Evolutionary conservation across 64 coral and sea anemone genomes (phyloP).

Genomic region (Stylophora pistillata): DNA sequence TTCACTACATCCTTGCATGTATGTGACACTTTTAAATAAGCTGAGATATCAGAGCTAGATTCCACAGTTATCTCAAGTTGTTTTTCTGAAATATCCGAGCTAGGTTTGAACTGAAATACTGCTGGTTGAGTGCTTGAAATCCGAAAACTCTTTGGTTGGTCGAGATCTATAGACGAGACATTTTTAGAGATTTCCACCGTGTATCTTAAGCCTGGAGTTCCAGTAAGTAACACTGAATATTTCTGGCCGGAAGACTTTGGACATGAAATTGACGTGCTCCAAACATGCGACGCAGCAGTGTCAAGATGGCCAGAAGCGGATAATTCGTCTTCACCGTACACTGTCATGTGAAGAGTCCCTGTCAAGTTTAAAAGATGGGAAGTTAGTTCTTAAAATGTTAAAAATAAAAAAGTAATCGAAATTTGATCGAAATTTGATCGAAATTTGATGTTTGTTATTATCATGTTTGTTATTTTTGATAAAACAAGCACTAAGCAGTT

Average conservation of each 20-base stretch:
- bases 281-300: not conserved
- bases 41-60: not conserved
- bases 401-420: not conserved
- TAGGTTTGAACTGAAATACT: constrained; percentile 20
- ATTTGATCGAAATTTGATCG: no score
- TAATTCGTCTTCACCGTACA: constrained; percentile 10
- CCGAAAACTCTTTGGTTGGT: not conserved
- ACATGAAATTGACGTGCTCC: not conserved
- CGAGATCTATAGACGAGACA: not conserved
- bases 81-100: not conserved
- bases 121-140: not conserved
- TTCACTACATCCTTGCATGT: not conserved
- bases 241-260: not conserved
- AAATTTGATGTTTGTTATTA: no score
- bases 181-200: constrained; percentile 11
- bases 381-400: not conserved
- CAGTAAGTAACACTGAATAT: constrained; percentile 28
- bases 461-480: no score
- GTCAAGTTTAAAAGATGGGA: not conserved
- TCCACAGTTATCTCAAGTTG: constrained; percentile 52
- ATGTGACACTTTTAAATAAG: constrained; percentile 35
- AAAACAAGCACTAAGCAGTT: no score
- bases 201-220: constrained; percentile 34
- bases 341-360: constrained; percentile 45
- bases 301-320: constrained; percentile 20